Evolutionary conservation across 2,113 vertebrate species (phyloP).

Genomic region (Cochlearius cochlearius): DNA sequence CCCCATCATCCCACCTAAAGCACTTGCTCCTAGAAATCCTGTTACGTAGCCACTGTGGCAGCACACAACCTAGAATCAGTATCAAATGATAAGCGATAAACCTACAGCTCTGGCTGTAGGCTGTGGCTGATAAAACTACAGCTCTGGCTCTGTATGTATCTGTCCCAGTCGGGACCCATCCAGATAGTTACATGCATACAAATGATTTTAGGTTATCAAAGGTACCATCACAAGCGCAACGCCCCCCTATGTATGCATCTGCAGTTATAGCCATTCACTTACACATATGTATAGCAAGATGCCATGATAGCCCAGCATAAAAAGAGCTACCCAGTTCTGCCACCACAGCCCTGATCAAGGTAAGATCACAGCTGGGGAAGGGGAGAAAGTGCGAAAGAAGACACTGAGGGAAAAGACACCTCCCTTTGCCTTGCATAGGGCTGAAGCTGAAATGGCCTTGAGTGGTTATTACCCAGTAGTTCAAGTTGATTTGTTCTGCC

Average conservation of each 20-base stretch:
- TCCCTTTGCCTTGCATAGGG: background rate
- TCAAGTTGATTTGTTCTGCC: conserved; percentile 49
- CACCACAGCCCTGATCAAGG: background rate
- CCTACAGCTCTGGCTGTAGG: background rate
- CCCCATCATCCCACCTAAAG: background rate
- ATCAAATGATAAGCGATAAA: background rate
- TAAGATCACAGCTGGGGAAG: background rate
- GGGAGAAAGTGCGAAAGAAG: background rate
- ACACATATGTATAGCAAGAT: background rate
- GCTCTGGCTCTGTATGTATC: background rate
- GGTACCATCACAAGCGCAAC: background rate
- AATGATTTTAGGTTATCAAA: background rate
- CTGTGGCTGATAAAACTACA: too few species aligned
- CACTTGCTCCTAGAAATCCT: background rate
- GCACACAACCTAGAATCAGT: background rate
- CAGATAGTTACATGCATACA: background rate
- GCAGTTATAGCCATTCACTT: background rate
- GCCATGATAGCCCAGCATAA: background rate
- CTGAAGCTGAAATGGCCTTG: background rate
- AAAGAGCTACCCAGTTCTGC: background rate
- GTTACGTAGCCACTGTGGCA: background rate
- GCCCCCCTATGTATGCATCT: background rate
- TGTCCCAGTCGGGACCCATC: background rate
- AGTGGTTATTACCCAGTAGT: conserved; percentile 12
- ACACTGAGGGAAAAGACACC: background rate